Evolutionary conservation across 1,140 invertebrate species (phyloP), one percentile per base, ranked within the genome.

Genomic region (Drosophila albomicans): DNA sequence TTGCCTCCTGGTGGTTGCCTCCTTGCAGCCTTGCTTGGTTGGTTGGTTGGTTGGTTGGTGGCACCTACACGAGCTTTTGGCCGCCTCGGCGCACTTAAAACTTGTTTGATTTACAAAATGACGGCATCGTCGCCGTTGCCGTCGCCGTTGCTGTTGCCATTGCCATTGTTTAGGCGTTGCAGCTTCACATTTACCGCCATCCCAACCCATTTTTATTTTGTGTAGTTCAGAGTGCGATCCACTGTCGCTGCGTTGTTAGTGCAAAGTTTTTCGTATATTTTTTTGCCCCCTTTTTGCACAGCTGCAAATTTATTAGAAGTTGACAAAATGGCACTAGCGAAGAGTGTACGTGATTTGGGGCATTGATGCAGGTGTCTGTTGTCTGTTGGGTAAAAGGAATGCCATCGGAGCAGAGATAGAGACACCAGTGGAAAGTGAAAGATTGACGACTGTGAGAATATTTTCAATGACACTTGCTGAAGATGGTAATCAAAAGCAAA

Each of bases 81-180:
- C 58, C 66, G 65, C 57, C 57, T 68, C 57, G 71, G 66, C 61
- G 63, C 68, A 76, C 63, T 73, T 77, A 75, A 78, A 75, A 78
- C 72, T 68, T 72, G 68, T 77, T 73, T 79, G 75, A 68, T 78
- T 78, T 77, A 73, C 75, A 79, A 79, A 77, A 74, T 78, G 78
- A 75, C 48, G 68, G 52, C 72, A 69, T 70, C 72, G 66, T 32
- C 57, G 71, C 57, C 49, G 48, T 72, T 51, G 30, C 52, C 72
- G 66, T 32, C 57, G 71, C 57, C 49, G 48, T 72, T 51, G 30
- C 52, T 41, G 48, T 43, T 13, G 4, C 8, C 35, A 5, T 52
- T 52, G 49, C 49, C 49, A 52, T 79, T 77, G 62, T 79, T 77
- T 73, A 65, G 72, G 57, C 66, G 11, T 49, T 8, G 3, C 38